Conservation (phyloP, 2,888 invertebrate species). For the Philaethria dido region DNA sequence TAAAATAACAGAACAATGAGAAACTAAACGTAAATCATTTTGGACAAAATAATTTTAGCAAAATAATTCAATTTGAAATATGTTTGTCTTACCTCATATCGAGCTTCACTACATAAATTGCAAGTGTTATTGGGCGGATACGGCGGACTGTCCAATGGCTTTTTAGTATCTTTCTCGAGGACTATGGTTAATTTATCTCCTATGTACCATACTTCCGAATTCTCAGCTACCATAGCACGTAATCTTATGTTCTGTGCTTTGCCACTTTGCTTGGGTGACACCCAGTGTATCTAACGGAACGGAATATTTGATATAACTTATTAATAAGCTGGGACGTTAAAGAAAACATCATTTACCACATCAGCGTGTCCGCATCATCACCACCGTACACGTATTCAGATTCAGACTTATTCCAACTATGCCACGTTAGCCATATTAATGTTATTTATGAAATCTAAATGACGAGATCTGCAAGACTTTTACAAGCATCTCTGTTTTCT, state of each 20-base stretch:
- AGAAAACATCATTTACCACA: too few relatives aligned
- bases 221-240: constrained; percentile 75
- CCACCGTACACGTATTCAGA: too few relatives aligned
- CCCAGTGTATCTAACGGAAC: constrained; percentile 69
- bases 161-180: constrained; percentile 60
- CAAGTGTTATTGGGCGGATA: constrained; percentile 52
- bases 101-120: constrained; percentile 70
- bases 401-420: neutral
- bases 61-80: neutral
- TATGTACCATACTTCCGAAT: constrained; percentile 68
- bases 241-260: constrained; percentile 60
- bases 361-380: too few relatives aligned
- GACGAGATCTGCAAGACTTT: neutral
- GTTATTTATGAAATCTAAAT: constrained; percentile 11
- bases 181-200: constrained; percentile 60
- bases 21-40: neutral
- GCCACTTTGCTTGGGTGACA: constrained; percentile 64
- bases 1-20: too few relatives aligned
- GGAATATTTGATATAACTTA: neutral
- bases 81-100: constrained; percentile 65
- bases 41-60: neutral
- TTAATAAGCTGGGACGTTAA: neutral
- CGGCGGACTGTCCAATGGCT: constrained; percentile 64
- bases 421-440: neutral
- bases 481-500: neutral